These are phyloP conservation scores for Cephalopterus ornatus DNA, from an alignment of 2,113 vertebrate species.

Conservation along the genomic window DNA sequence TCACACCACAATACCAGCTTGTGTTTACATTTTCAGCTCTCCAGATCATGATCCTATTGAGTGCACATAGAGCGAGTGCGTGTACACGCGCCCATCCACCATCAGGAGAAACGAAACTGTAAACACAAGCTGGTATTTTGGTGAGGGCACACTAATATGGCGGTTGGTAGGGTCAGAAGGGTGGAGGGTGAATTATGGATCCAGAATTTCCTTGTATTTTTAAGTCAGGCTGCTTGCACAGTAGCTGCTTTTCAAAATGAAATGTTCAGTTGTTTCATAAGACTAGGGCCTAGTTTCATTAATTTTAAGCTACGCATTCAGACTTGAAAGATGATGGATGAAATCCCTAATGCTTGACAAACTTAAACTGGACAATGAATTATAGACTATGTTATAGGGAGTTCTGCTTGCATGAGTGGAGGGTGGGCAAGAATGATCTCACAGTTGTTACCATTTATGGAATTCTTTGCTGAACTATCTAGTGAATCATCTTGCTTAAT, in stretches of 20 bases:
- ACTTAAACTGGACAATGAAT: neutral
- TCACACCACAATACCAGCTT: conserved; percentile 84
- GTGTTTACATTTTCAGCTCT: conserved; percentile 84
- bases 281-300: conserved; percentile 57
- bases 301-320: neutral
- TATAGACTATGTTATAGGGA: neutral
- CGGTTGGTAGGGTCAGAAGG: conserved; percentile 75
- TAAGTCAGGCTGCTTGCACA: conserved; percentile 74
- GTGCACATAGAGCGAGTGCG: conserved; percentile 81
- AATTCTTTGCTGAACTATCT: neutral
- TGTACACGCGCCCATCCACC: conserved; percentile 77
- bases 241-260: conserved; percentile 73
- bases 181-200: conserved; percentile 80
- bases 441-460: neutral
- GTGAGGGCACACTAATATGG: conserved; percentile 82
- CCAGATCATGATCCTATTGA: conserved; percentile 82
- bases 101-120: conserved; percentile 76
- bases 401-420: neutral
- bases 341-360: neutral
- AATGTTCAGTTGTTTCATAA: conserved; percentile 60
- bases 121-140: conserved; percentile 87
- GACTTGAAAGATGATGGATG: neutral
- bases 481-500: neutral
- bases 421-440: neutral
- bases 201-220: conserved; percentile 79